Evolutionary conservation across 2,113 vertebrate species (phyloP), one percentile per base, ranked within the genome.

Genomic region (Callocephalon fimbriatum): DNA sequence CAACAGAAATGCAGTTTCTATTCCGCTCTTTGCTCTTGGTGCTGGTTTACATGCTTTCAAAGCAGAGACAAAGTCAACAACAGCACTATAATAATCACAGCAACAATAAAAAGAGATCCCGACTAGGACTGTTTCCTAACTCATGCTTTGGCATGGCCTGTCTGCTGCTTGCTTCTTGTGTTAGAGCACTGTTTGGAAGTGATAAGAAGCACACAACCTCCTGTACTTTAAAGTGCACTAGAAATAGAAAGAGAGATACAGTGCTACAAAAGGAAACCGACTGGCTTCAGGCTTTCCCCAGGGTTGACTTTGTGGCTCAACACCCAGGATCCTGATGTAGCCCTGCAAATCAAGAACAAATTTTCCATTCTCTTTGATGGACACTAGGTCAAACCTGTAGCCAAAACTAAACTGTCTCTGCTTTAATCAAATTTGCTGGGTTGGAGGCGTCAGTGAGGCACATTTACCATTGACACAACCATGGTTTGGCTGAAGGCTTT

Each of bases 231-330:
- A 47, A 93, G 97, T 42, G 92, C 65, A 37, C 92, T 88, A 4
- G 82, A 97, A 97, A 97, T 94, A 97, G 97, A 94, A 96, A 21
- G 38, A 7, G 75, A 96, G 95, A 96, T 92, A 95, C 63, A 86
- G 88, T 0, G 12, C 67, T 37, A 17, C 88, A 80, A 59, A 87
- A 90, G 74, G 74, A 82, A 26, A 61, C 56, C 1, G 12, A 7
- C 44, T 23, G 29, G 51, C 84, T 79, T 56, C 61, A 79, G 81
- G 66, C 71, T 88, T 76, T 56, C 78, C 65, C 40, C 22, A 4
- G 84, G 44, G 61, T 47, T 89, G 93, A 5, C 59, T 15, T 19
- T 35, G 77, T 45, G 31, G n/a, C 38, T 37, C 73, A 5, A 9
- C 53, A 42, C 29, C 35, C 91, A n/a, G 72, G 22, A 85, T 44